These are phyloP conservation scores for Sylvia atricapilla DNA, from an alignment of 2,113 vertebrate genomes.

Conservation along the genomic window DNA sequence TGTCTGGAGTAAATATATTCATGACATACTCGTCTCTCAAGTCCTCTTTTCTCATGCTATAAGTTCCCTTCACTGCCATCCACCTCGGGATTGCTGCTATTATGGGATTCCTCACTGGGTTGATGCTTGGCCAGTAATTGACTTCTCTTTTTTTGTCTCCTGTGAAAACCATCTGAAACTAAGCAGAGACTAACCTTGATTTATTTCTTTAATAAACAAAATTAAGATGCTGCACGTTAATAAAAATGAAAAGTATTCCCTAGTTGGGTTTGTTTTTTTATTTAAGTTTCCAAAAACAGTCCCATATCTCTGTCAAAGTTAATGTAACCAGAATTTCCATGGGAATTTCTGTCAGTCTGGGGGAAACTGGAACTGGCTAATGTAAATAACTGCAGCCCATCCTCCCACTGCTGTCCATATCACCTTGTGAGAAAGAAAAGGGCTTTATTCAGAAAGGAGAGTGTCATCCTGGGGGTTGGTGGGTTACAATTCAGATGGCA, in stretches of 20 bases:
- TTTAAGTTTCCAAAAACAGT: constrained; percentile 50
- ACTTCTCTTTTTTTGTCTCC: constrained; percentile 33
- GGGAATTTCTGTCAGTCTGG: constrained; percentile 49
- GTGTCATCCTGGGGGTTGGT: background rate
- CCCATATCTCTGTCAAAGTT: constrained; percentile 60
- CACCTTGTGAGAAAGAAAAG: constrained; percentile 25
- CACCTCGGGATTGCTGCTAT: background rate
- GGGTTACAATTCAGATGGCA: background rate
- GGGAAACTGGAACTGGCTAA: constrained; percentile 28
- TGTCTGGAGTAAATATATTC: background rate
- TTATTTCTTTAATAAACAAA: constrained; percentile 67
- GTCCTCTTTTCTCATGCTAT: background rate
- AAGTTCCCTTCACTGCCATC: background rate
- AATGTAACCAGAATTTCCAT: constrained; percentile 58
- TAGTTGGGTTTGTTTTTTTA: background rate
- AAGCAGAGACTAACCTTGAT: constrained; percentile 59
- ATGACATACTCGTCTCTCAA: background rate
- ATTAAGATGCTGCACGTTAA: constrained; percentile 47
- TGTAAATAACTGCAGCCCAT: constrained; percentile 22
- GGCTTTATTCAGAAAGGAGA: background rate
- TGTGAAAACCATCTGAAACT: constrained; percentile 51
- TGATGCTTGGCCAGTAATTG: constrained; percentile 27
- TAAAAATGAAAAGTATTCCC: constrained; percentile 61
- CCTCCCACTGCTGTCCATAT: constrained; percentile 1
- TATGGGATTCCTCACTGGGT: background rate